These are phyloP conservation scores for Limenitis camilla DNA, from an alignment of 2,888 invertebrate species.

Conservation along the genomic window DNA sequence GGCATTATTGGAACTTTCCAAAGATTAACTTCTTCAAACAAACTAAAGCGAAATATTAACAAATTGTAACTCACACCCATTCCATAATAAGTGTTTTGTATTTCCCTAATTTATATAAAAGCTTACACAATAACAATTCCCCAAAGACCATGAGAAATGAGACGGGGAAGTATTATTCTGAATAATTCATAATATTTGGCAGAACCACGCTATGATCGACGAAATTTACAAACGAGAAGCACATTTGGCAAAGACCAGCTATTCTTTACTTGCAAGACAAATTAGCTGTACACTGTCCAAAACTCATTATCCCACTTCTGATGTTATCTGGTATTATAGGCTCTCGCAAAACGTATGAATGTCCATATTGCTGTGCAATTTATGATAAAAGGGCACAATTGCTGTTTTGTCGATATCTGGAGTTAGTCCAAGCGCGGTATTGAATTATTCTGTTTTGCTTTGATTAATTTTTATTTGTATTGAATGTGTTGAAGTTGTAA, in stretches of 20 bases:
- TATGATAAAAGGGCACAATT: slow-evolving; percentile 29
- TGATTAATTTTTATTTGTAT: slow-evolving; percentile 37
- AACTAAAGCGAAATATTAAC: too few relatives aligned
- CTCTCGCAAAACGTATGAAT: slow-evolving; percentile 22
- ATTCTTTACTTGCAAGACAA: slow-evolving; percentile 37
- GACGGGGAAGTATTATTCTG: too few relatives aligned
- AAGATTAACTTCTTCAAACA: too few relatives aligned
- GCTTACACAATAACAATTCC: too few relatives aligned
- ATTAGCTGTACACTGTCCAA: slow-evolving; percentile 33
- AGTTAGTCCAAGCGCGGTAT: slow-evolving; percentile 42
- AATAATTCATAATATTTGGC: slow-evolving; percentile 7
- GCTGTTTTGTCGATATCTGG: slow-evolving; percentile 39
- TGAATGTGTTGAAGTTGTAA: background rate
- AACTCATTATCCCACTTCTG: slow-evolving; percentile 25
- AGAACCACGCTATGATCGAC: slow-evolving; percentile 30
- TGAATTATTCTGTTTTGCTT: slow-evolving; percentile 35
- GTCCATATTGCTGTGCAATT: slow-evolving; percentile 27
- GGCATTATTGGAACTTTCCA: too few relatives aligned
- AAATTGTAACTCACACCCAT: too few relatives aligned
- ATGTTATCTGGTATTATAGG: slow-evolving; percentile 22
- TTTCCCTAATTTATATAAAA: too few relatives aligned
- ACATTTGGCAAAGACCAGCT: slow-evolving; percentile 38
- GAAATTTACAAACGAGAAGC: slow-evolving; percentile 28
- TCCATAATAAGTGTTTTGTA: too few relatives aligned
- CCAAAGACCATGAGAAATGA: too few relatives aligned